Conservation (phyloP, 2,113 vertebrate genomes). For the Nothocercus julius region DNA sequence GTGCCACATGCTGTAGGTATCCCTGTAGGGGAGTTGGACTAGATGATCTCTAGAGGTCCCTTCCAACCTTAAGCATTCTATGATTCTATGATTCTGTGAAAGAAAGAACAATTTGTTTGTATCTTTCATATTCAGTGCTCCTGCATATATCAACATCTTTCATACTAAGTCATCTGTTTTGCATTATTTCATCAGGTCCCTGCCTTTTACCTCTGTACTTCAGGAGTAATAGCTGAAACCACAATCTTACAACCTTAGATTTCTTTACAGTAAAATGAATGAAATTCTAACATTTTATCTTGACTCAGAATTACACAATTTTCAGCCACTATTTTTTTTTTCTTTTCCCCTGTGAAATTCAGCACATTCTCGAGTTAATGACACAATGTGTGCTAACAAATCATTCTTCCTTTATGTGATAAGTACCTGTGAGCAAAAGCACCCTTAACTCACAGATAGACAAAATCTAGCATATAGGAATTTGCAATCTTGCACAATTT, state of each 20-base stretch:
- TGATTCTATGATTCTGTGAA: not conserved
- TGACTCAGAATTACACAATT: not conserved
- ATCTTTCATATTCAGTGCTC: not conserved
- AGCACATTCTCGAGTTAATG: not conserved
- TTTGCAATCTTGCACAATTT: not conserved
- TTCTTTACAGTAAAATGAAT: not conserved
- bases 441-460: not conserved
- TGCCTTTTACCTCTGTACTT: not conserved
- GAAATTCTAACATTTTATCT: not conserved
- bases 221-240: not conserved
- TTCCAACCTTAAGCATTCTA: too few species aligned
- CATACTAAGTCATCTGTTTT: not conserved
- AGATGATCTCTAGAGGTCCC: too few species aligned
- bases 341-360: not conserved
- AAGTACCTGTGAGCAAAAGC: not conserved
- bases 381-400: not conserved
- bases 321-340: not conserved
- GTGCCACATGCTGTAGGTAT: too few species aligned
- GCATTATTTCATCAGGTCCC: not conserved
- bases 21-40: too few species aligned
- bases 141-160: not conserved
- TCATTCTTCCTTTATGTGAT: not conserved
- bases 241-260: accelerated
- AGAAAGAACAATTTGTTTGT: not conserved
- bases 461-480: not conserved